phyloP scores from a whole-genome alignment of 2,113 vertebrate species.

The Myrmecophaga tridactyla region DNA sequence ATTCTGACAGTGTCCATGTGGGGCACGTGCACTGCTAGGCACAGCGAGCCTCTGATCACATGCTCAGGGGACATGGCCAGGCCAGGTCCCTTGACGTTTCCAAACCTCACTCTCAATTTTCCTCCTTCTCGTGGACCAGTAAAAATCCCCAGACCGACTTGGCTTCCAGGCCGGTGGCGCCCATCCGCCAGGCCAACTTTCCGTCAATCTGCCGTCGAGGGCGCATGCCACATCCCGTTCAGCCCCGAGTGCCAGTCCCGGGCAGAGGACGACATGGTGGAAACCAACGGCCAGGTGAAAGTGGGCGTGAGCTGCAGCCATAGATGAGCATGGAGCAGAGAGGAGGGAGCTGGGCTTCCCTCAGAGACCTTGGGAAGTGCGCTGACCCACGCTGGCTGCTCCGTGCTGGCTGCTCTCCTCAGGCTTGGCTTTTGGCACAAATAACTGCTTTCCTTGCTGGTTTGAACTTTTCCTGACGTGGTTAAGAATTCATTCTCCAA shows the following conservation, averaged over 20 bases:
- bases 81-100: accelerated
- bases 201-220: too few relatives aligned
- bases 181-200: too few relatives aligned
- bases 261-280: too few relatives aligned
- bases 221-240: too few relatives aligned
- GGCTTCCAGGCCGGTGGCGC: accelerated
- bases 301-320: accelerated
- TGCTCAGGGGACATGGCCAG: accelerated
- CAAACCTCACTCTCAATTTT: background rate
- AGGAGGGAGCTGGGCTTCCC: accelerated
- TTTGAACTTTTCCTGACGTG: too few relatives aligned
- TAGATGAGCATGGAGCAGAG: too few relatives aligned
- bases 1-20: background rate
- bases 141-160: too few relatives aligned
- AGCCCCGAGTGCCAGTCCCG: too few relatives aligned
- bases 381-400: too few relatives aligned
- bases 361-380: accelerated
- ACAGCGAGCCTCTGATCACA: accelerated
- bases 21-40: background rate
- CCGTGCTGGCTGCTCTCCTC: too few relatives aligned
- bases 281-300: accelerated
- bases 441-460: accelerated
- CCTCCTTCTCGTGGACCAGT: background rate
- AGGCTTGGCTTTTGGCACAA: accelerated
- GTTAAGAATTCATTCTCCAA: background rate